These are phyloP conservation scores for Halcyon senegalensis DNA, from an alignment of 2,113 vertebrate genomes.

Conservation along the genomic window DNA sequence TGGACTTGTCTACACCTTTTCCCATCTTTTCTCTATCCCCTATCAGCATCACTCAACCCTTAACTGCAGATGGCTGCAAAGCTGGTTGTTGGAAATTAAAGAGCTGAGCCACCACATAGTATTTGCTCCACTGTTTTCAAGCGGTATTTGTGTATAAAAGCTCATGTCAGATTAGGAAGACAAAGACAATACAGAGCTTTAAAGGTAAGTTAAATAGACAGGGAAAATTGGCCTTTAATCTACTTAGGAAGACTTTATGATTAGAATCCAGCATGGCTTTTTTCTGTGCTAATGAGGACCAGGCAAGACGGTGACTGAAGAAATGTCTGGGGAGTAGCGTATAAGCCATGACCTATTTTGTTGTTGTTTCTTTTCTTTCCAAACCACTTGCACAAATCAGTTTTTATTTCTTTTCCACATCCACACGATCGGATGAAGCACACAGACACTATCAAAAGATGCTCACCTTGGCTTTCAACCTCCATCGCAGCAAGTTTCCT, in stretches of 20 bases:
- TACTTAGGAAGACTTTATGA: conserved; percentile 20
- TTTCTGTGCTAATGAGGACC: neutral
- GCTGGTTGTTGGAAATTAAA: neutral
- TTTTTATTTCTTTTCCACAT: neutral
- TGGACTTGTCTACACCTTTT: neutral
- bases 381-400: neutral
- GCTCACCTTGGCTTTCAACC: neutral
- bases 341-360: rapidly evolving
- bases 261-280: neutral
- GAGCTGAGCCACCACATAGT: neutral
- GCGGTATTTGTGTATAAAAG: neutral
- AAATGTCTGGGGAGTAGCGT: neutral
- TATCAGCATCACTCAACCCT: neutral
- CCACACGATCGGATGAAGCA: neutral
- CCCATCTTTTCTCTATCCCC: neutral
- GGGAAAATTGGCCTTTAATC: conserved; percentile 30
- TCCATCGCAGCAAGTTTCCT: neutral
- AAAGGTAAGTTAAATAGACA: conserved; percentile 32
- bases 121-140: neutral
- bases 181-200: conserved; percentile 9
- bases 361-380: neutral
- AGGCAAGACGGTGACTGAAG: neutral
- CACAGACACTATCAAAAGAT: neutral
- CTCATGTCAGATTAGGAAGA: conserved; percentile 12
- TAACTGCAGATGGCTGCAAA: neutral